Evolutionary conservation across 2,888 invertebrate genomes (phyloP), one percentile per base, ranked within the genome.

Genomic region (Oeneis ivallda): DNA sequence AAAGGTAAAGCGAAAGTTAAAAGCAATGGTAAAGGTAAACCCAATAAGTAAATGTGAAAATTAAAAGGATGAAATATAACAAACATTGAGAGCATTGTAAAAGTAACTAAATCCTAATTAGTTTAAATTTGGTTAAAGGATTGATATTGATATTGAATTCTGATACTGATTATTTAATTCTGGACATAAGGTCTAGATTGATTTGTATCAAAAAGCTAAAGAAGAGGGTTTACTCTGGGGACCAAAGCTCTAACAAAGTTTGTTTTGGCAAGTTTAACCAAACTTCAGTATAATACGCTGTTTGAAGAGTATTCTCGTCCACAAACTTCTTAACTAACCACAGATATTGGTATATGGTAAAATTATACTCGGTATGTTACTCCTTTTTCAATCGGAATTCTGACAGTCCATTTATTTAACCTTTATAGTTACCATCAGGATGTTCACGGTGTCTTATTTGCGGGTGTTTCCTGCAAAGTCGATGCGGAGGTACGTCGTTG

Each of bases 401-500:
- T n/a, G n/a, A n/a, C n/a, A n/a, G n/a, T n/a, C n/a, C n/a, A n/a
- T n/a, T n/a, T n/a, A n/a, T n/a, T n/a, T n/a, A n/a, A 43, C 9
- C 8, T 15, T 45, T 45, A 15, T 56, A 56, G 58, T 65, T 71
- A 88, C 89, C 89, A 49, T 89, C 87, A 57, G 82, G 71, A 19
- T 89, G 71, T 10, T 89, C 88, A 1, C 89, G 79, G 47, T 88
- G 90, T 15, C 69, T 70, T n/a, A n/a, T n/a, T 70, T 86, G 89
- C n/a, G 89, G 87, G 52, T 89, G 89, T 57, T 89, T 89, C 66
- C 89, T 79, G 75, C 90, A 90, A 2, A 50, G 87, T 77, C 52
- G 85, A 79, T 78, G 91, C 81, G 92, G 92, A 0, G 85, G 87
- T 6, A 91, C 92, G 71, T 92, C 92, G 71, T 92, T 94, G 82